Evolutionary conservation across 2,888 invertebrate genomes (phyloP).

Genomic region (Metacarcinus magister): DNA sequence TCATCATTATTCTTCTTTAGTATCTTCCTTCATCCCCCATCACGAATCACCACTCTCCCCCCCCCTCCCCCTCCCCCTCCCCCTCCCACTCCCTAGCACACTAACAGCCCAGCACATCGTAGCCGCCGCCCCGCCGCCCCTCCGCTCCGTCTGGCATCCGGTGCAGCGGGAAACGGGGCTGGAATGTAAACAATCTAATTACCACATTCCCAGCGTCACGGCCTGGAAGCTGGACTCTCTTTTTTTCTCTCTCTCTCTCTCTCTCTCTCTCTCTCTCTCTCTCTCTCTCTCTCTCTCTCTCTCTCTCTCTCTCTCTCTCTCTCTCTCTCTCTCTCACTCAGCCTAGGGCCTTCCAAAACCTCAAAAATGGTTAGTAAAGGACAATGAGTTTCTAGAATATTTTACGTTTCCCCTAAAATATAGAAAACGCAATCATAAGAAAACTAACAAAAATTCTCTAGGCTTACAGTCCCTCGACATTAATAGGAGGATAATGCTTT

Average conservation of each 20-base stretch:
- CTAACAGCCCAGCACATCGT: not conserved
- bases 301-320: slow-evolving; percentile 4
- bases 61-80: not conserved
- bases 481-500: not conserved
- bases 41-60: not conserved
- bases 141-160: slow-evolving; percentile 60
- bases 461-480: not conserved
- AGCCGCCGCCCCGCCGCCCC: not conserved
- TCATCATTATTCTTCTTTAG: not conserved
- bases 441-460: not conserved
- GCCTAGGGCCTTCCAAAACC: too few species aligned
- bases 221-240: not conserved
- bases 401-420: not conserved
- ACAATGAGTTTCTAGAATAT: too few species aligned
- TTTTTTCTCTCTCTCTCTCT: not conserved
- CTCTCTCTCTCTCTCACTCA: not conserved
- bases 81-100: not conserved
- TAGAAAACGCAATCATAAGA: not conserved
- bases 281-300: not conserved
- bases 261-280: not conserved
- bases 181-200: slow-evolving; percentile 72
- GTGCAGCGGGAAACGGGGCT: slow-evolving; percentile 45
- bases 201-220: slow-evolving; percentile 69
- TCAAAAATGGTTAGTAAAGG: too few species aligned
- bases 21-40: not conserved